Base-by-base conservation (phyloP, 2,113 vertebrate genomes). In the Leucopternis melanops region DNA sequence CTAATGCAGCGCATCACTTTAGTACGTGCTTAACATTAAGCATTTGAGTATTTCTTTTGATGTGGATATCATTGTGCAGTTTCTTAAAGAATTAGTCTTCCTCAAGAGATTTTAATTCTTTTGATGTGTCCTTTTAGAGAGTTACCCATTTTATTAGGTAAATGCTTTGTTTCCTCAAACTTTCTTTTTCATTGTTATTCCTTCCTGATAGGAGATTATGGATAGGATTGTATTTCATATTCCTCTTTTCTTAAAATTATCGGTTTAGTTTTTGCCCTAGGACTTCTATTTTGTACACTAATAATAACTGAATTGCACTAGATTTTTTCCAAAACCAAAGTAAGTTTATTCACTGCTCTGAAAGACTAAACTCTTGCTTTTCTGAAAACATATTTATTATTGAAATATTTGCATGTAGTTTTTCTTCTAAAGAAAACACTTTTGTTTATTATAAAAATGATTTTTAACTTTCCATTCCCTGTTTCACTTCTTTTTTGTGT, bases 31-130 rank as follows among this genome's bases (percentile, higher is more conserved):
- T 47, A 72, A 75, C n/a, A 63, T 90, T 38, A 77, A 90, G 15
- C 16, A 65, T 59, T 8, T 9, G 18, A 59, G 13, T 63, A 61
- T 55, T 91, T 57, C 25, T 61, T 75, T 93, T 79, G 57, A 77
- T 66, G 47, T 81, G 36, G 82, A 31, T 74, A 90, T 45, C 54
- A 31, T 62, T 5, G 0, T 32, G 38, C 13, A 19, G 9, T 71
- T 95, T 86, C 78, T 57, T 91, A 87, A 90, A 54, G 36, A 85
- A 61, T 62, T 94, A 81, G 21, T 25, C 20, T 88, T 74, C 81
- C 18, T 75, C 52, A 71, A 54, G 49, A 66, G 7, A 66, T 67
- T 92, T 84, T 23, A 54, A 67, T 70, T 78, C 44, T 88, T 83
- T 92, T 77, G 52, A 54, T 88, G n/a, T 78, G 45, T 49, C 16